phyloP scores from a whole-genome alignment of 1,140 invertebrate species.

The Cheumatopsyche charites region DNA sequence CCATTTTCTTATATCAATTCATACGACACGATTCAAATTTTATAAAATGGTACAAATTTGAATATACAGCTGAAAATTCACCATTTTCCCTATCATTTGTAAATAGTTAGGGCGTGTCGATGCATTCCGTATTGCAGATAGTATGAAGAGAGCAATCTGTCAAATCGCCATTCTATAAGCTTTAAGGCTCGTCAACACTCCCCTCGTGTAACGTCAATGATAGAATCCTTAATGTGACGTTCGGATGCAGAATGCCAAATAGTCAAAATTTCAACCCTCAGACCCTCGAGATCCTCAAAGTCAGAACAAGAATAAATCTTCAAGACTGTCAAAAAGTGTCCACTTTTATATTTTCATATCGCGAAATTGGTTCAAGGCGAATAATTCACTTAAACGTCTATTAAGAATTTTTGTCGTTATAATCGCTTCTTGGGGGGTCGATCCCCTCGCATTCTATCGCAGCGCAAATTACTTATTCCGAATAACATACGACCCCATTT shows the following conservation, averaged over 20 bases:
- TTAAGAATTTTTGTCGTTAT: conserved; percentile 37
- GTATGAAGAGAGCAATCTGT: conserved; percentile 49
- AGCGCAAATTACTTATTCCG: conserved; percentile 45
- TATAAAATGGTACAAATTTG: too few species aligned
- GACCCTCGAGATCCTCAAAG: conserved; percentile 1
- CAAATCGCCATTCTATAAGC: conserved; percentile 40
- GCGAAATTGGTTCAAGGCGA: conserved; percentile 26
- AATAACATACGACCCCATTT: conserved; percentile 49
- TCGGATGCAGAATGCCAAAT: conserved; percentile 39
- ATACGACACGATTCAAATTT: too few species aligned
- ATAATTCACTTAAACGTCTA: conserved; percentile 43
- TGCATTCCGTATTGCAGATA: neutral
- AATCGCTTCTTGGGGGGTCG: conserved; percentile 26
- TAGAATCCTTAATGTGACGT: conserved; percentile 41
- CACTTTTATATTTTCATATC: conserved; percentile 1
- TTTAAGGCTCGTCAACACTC: conserved; percentile 43
- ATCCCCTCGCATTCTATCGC: conserved; percentile 36
- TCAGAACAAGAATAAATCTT: conserved; percentile 15
- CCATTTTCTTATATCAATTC: too few species aligned
- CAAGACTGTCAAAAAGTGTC: conserved; percentile 16
- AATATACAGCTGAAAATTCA: neutral
- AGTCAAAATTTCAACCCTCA: conserved; percentile 28
- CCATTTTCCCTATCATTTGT: conserved; percentile 10
- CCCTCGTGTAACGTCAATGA: conserved; percentile 34
- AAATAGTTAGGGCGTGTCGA: neutral